Evolutionary conservation across 2,888 invertebrate species (phyloP), one percentile per base, ranked within the genome.

Genomic region (Notocelia uddmanniana): DNA sequence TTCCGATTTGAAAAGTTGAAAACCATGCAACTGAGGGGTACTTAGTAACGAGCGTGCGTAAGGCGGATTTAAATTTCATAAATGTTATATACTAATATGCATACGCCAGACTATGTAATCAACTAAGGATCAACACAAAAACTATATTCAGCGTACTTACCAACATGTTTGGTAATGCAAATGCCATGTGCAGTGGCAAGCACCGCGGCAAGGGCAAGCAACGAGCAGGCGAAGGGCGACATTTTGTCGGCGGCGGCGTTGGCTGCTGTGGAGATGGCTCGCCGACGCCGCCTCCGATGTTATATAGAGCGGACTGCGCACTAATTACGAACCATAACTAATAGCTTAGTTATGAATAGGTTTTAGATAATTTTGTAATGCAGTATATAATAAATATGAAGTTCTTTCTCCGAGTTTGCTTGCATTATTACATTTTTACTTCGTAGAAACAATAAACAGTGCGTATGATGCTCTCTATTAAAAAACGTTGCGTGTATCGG

Each of bases 301-400:
- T 45, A 45, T 45, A 45, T 45, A 45, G 13, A 15, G n/a, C 45
- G 13, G 15, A 45, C 6, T 45, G 45, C 0, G 8, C 45, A 45
- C n/a, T 45, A 45, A 45, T 45, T 45, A 45, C 45, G n/a, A 45
- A n/a, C 45, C n/a, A n/a, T 45, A 45, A 45, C 45, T 6, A 45
- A 45, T 45, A 5, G n/a, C 8, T n/a, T 45, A n/a, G n/a, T 45
- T 9, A 45, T n/a, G 15, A 45, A n/a, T 45, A n/a, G 13, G 15
- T n/a, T n/a, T n/a, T 13, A 45, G 45, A 45, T 45, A 45, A 45
- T n/a, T 15, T 41, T 15, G 13, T 15, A 41, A 41, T 41, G 15
- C 3, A 15, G 13, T 41, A 41, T 41, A 15, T 3, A 41, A 1
- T 41, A 41, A 3, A 26, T 26, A 3, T 26, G 5, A 26, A 26